phyloP scores from a whole-genome alignment of 2,797 vertebrate genomes.

The Argya squamiceps region DNA sequence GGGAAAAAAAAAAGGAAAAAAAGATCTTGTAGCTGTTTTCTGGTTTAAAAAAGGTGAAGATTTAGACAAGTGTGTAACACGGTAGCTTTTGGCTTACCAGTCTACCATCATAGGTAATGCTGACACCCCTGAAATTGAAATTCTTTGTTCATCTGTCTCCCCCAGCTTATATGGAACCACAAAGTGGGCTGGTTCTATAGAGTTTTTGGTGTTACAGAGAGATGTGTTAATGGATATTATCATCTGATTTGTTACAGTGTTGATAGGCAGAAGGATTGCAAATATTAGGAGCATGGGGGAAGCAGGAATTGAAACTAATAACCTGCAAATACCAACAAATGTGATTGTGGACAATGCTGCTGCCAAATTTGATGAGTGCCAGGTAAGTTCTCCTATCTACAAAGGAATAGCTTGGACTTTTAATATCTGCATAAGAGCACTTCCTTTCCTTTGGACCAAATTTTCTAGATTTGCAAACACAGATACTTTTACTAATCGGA shows the following conservation, averaged over 20 bases:
- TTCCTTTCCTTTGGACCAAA: background rate
- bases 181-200: background rate
- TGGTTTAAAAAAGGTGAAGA: background rate
- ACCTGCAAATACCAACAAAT: rapidly evolving
- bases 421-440: background rate
- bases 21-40: background rate
- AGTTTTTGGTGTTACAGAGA: background rate
- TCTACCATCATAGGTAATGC: rapidly evolving
- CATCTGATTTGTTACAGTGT: background rate
- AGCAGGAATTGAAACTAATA: background rate
- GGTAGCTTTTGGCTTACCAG: background rate
- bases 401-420: background rate
- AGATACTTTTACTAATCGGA: no score
- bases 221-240: background rate
- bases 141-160: background rate
- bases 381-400: background rate
- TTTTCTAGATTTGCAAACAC: background rate
- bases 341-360: background rate
- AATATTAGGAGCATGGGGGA: background rate
- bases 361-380: background rate
- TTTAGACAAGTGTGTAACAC: background rate
- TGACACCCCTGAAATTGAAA: background rate
- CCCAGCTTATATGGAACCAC: background rate
- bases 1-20: background rate
- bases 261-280: background rate